Evolutionary conservation across 2,888 invertebrate genomes (phyloP), one percentile per base, ranked within the genome.

Genomic region (Amblyteles armatorius): DNA sequence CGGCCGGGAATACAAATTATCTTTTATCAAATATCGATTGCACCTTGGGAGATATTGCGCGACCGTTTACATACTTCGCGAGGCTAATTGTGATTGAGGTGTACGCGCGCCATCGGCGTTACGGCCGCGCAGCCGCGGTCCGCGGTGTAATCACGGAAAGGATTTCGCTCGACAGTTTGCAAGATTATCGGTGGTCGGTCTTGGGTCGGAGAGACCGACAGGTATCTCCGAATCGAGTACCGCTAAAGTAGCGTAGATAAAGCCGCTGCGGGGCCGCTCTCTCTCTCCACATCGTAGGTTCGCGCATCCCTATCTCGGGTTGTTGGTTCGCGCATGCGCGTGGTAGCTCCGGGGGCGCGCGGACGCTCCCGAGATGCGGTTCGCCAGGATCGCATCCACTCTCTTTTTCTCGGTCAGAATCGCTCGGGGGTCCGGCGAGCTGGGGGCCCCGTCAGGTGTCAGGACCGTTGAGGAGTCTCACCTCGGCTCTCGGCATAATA

Each of bases 381-480:
- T 85, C 85, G 79, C 79, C 85, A 77, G 52, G 50, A 77, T 77
- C 79, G 29, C 29, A 73, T 77, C 71, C 72, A 65, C 60, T 82
- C 71, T 67, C 76, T 63, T 67, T 81, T 74, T 74, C 55, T 73
- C 78, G 40, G 72, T 13, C 73, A 77, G 73, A 69, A 84, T 82
- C 65, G 82, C 84, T 81, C 63, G 76, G 83, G 83, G 81, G 63
- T 81, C 65, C 52, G 82, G 48, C 69, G 33, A 13, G 77, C 65
- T 60, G 77, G 60, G 85, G 77, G 77, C 68, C 80, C 83, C 83
- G 83, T 85, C 85, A 83, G 83, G 83, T 85, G 85, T 85, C 85
- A 83, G 80, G 85, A 80, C 80, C 76, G 74, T 83, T 88, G 89
- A 90, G 87, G 87, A 88, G 89, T 90, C 90, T 90, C 89, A 88